A percentile compares a stretch with the other conserved stretches of the same genome.
Conservation (phyloP, 2,113 vertebrate genomes). For the Oncorhynchus nerka region DNA sequence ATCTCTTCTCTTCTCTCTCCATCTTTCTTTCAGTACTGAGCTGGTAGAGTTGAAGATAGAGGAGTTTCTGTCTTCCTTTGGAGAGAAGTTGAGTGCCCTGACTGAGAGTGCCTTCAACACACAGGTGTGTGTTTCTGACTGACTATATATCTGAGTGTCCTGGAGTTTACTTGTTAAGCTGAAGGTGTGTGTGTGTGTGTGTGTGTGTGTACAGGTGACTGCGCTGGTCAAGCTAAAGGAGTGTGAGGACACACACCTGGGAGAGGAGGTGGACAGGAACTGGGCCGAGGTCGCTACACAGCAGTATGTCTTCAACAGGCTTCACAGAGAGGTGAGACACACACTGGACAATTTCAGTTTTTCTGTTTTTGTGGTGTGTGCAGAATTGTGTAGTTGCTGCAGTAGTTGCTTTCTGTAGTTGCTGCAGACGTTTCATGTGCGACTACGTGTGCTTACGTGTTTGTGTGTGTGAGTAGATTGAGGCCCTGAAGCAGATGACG, state of each 20-base stretch:
- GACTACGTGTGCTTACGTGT: not conserved
- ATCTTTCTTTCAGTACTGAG: conserved; percentile 81
- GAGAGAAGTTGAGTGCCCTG: conserved; percentile 83
- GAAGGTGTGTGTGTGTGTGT: not conserved
- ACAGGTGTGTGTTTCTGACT: conserved; percentile 53
- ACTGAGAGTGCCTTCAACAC: conserved; percentile 88
- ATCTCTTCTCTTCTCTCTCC: not conserved
- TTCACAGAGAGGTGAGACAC: conserved; percentile 83
- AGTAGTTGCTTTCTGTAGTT: not conserved
- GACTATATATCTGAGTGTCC: not conserved
- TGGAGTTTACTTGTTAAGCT: not conserved
- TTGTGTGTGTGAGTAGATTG: conserved; percentile 73
- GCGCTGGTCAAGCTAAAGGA: conserved; percentile 95
- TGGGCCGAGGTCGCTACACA: conserved; percentile 93
- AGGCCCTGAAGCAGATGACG: conserved; percentile 86
- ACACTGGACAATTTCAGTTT: not conserved
- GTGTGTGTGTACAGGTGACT: conserved; percentile 76
- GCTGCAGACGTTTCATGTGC: not conserved
- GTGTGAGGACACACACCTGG: conserved; percentile 94
- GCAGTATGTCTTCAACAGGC: conserved; percentile 92
- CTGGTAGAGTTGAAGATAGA: conserved; percentile 93
- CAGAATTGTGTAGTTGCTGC: not conserved
- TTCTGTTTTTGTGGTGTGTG: no score
- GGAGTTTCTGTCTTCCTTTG: conserved; percentile 89
- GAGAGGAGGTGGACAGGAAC: conserved; percentile 96